Evolutionary conservation across 2,888 invertebrate genomes (phyloP).

Genomic region (Mesorhabditis sp.): DNA sequence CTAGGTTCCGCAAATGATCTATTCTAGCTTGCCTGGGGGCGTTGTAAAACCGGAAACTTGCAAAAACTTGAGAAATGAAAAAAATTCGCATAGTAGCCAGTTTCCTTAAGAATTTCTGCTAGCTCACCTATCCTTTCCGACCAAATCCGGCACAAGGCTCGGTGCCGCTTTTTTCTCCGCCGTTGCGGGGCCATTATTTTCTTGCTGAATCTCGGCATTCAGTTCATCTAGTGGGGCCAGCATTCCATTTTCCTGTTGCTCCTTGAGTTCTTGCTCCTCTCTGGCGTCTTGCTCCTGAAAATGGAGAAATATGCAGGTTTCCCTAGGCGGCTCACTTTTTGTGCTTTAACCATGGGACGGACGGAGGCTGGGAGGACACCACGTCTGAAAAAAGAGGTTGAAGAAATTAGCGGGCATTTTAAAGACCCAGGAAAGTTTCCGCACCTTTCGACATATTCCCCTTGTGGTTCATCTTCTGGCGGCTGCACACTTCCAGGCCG

Average conservation of each 20-base stretch:
- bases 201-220: conserved; percentile 20
- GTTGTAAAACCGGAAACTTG: too few species aligned
- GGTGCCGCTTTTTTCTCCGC: conserved; percentile 34
- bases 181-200: conserved; percentile 15
- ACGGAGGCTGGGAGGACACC: conserved; percentile 34
- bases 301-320: too few species aligned
- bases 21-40: too few species aligned
- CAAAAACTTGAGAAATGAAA: too few species aligned
- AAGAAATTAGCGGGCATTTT: neutral
- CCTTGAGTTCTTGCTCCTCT: neutral
- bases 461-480: neutral
- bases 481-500: conserved; percentile 2
- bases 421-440: neutral
- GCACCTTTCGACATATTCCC: conserved; percentile 1
- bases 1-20: too few species aligned
- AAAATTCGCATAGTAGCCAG: too few species aligned
- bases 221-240: conserved; percentile 8
- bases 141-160: conserved; percentile 54
- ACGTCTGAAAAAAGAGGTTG: conserved; percentile 19
- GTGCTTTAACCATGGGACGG: conserved; percentile 14
- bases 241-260: neutral
- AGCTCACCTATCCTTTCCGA: conserved; percentile 47
- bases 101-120: too few species aligned
- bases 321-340: neutral
- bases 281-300: too few species aligned